Conservation (phyloP, 64 coral and sea anemone species). For the Trachythela sp. region DNA sequence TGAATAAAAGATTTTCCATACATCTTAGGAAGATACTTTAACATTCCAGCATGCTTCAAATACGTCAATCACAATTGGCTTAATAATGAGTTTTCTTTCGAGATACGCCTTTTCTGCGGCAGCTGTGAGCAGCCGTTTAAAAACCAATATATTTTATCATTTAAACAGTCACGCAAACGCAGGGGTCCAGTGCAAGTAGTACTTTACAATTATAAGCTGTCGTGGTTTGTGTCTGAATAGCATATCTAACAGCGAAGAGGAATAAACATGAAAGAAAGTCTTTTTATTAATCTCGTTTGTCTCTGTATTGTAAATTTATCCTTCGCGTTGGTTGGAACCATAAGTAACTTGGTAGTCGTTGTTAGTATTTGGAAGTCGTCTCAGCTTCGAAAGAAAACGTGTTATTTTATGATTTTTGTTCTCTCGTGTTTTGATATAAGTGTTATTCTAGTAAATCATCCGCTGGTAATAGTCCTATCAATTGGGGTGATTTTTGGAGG, state of each 20-base stretch:
- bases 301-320: neutral
- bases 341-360: neutral
- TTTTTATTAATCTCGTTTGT: neutral
- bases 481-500: neutral
- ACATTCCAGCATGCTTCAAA: too few species aligned
- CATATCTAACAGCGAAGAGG: too few species aligned
- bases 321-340: neutral
- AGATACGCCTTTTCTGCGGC: neutral
- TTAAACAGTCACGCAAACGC: too few species aligned
- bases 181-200: too few species aligned
- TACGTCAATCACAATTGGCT: neutral
- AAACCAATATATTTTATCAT: neutral
- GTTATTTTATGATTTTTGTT: neutral
- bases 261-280: neutral
- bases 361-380: neutral
- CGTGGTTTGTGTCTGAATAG: too few species aligned
- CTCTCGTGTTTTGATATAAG: neutral
- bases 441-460: neutral
- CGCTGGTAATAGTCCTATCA: neutral
- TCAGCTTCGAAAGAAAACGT: neutral
- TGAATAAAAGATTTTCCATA: too few species aligned
- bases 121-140: neutral
- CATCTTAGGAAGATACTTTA: too few species aligned
- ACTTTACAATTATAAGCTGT: too few species aligned
- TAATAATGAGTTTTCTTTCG: neutral